Percentiles rank a stretch among this genome's conserved stretches.
These are phyloP conservation scores for Cetoscarus ocellatus DNA, from an alignment of 2,797 vertebrate genomes.

Conservation along the genomic window DNA sequence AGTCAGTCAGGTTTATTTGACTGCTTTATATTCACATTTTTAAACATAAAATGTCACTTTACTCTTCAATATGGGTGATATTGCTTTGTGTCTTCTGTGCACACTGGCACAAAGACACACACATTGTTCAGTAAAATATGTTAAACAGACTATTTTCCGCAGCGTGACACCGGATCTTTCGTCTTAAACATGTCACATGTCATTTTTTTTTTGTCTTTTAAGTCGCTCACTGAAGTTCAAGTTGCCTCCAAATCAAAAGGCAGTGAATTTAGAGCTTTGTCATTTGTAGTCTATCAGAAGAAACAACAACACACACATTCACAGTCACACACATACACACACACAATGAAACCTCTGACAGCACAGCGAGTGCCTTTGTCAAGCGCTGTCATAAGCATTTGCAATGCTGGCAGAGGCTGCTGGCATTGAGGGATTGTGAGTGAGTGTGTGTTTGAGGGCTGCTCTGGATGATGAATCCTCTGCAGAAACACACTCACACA, in stretches of 20 bases:
- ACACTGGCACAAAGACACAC: neutral
- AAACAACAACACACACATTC: constrained; percentile 3
- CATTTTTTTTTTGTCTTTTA: neutral
- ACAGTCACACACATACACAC: neutral
- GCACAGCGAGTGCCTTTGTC: constrained; percentile 27
- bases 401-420: constrained; percentile 16
- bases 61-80: constrained; percentile 5
- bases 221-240: constrained; percentile 29
- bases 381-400: constrained; percentile 32
- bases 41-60: constrained; percentile 16
- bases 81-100: constrained; percentile 5
- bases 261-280: constrained; percentile 31
- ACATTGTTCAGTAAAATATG: constrained; percentile 9
- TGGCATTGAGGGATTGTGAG: constrained; percentile 18
- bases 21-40: constrained; percentile 1
- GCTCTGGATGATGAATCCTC: constrained; percentile 10
- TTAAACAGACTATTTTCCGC: constrained; percentile 54
- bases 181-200: constrained; percentile 24
- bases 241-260: constrained; percentile 4
- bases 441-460: neutral
- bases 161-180: constrained; percentile 11
- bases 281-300: constrained; percentile 15
- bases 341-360: constrained; percentile 12
- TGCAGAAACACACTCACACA: neutral
- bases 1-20: constrained; percentile 17